These are phyloP conservation scores for Diacarnus erythraeanus DNA, from an alignment of 37 sponge, comb jelly and placozoan species.

Conservation along the genomic window DNA sequence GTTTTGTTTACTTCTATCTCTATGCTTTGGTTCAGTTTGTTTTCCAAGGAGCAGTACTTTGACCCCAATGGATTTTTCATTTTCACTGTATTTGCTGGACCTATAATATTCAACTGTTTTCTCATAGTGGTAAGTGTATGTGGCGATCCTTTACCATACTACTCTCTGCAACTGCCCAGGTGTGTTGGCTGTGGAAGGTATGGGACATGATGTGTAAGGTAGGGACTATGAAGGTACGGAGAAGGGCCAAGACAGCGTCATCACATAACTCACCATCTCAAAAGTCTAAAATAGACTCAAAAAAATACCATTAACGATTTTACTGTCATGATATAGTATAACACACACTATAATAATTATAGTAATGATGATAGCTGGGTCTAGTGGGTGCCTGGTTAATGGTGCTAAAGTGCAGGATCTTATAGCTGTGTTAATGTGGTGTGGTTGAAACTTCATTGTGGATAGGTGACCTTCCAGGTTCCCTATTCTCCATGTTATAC, in stretches of 20 bases:
- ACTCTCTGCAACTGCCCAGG: slow-evolving; percentile 3
- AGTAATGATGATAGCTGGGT: too few species aligned
- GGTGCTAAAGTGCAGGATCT: too few species aligned
- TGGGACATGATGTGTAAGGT: slow-evolving; percentile 33
- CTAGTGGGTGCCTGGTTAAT: too few species aligned
- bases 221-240: slow-evolving; percentile 19
- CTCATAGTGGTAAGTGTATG: slow-evolving; percentile 47
- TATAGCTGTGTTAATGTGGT: too few species aligned
- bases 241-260: background rate
- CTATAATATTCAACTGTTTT: slow-evolving; percentile 60
- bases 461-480: too few species aligned
- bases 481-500: too few species aligned
- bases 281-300: too few species aligned
- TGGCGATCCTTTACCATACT: background rate
- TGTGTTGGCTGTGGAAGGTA: slow-evolving; percentile 27
- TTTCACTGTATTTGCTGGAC: slow-evolving; percentile 45
- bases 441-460: too few species aligned
- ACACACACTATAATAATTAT: too few species aligned
- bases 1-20: background rate
- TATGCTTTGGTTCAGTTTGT: slow-evolving; percentile 13
- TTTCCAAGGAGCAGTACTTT: slow-evolving; percentile 58
- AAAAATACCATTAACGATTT: too few species aligned
- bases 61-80: slow-evolving; percentile 63
- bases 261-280: too few species aligned
- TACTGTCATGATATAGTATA: too few species aligned